A percentile compares a stretch with the other conserved stretches of the same genome.
These are phyloP conservation scores for Oncorhynchus keta DNA, from an alignment of 2,113 vertebrate genomes.

Conservation along the genomic window DNA sequence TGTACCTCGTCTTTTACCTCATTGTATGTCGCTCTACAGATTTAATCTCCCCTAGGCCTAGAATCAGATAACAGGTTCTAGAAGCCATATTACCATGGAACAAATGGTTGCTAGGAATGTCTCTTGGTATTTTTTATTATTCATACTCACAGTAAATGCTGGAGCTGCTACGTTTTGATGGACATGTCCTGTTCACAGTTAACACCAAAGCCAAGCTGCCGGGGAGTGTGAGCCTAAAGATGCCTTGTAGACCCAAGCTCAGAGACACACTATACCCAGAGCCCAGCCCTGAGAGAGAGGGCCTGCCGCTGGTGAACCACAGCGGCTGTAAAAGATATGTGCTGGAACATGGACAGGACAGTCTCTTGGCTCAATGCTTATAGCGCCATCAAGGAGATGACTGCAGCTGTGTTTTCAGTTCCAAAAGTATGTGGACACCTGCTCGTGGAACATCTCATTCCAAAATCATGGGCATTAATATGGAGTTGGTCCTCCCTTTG, in stretches of 20 bases:
- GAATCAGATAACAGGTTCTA: background rate
- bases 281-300: background rate
- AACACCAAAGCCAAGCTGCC: background rate
- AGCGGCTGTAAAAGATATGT: constrained; percentile 4
- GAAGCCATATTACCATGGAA: background rate
- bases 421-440: no score
- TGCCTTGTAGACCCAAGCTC: constrained; percentile 16
- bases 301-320: background rate
- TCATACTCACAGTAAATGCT: background rate
- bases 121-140: background rate
- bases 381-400: background rate
- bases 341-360: background rate
- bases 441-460: no score
- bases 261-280: constrained; percentile 1
- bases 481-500: no score
- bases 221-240: background rate
- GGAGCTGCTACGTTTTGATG: background rate
- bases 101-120: background rate
- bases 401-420: background rate
- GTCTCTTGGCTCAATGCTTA: background rate
- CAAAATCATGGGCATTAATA: no score
- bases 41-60: background rate
- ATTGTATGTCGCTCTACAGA: background rate
- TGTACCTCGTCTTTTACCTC: background rate
- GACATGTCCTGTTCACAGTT: no score